Base-by-base conservation (phyloP, 2,888 invertebrate genomes). In the Dynastes grantii region DNA sequence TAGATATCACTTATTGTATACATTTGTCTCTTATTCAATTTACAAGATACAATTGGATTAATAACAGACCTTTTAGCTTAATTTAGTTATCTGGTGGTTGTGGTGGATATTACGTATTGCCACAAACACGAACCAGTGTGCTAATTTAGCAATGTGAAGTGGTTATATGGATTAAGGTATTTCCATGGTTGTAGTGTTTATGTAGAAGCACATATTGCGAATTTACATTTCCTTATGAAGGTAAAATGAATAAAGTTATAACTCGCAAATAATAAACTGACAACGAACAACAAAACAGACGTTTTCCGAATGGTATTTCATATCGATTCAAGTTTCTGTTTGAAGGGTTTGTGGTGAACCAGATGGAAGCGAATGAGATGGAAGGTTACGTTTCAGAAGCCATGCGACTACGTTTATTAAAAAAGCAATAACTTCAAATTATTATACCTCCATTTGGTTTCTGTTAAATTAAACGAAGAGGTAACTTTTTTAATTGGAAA, bases 401-500 rank as follows among this genome's bases (percentile, higher is more conserved):
- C 55, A 3, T 16, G n/a, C 55, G 13, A 55, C 16, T 55, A n/a
- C n/a, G 2, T n/a, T 55, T 55, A 55, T 22, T 55, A 45, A 55
- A 55, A 55, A 16, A 55, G 55, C 55, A 55, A 16, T n/a, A 55
- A 55, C 2, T 3, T 13, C 55, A 55, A n/a, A 55, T 55, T n/a
- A 13, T 1, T 55, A 55, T n/a, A 6, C 22, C 16, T 16, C 0
- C n/a, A 16, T 55, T 55, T 22, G 13, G 6, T 11, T 1, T 55
- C 2, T 55, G n/a, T 45, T 45, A 45, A 45, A 45, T 55, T 55
- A 55, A 22, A 55, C 0, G 22, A 55, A 55, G 6, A 22, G n/a
- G 5, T 55, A 55, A 16, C 4, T 55, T 55, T 55, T 55, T n/a
- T 55, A 55, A 55, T 55, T 55, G 55, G 13, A 55, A 55, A 55